Evolutionary conservation across 2,797 vertebrate species (phyloP), one percentile per base, ranked within the genome.

Genomic region (Notolepis coatsorum): DNA sequence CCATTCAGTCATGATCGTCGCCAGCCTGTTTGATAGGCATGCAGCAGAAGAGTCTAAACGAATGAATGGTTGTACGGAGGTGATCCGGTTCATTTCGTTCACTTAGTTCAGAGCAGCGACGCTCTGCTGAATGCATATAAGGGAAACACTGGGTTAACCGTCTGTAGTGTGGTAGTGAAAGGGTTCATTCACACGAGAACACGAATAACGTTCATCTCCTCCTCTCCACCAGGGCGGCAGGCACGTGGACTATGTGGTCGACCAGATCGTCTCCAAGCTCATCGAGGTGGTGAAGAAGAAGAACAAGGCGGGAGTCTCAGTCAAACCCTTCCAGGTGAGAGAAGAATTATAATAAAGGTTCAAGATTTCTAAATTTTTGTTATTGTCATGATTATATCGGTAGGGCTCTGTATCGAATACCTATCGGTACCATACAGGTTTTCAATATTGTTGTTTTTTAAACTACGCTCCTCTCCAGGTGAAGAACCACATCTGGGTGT

Each of bases 221-320:
- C n/a, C n/a, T n/a, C n/a, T n/a, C n/a, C n/a, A n/a, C n/a, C n/a
- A 37, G 35, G 35, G 35, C 10, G 35, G 35, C 35, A 93, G 95
- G 45, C 95, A 96, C 23, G 91, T 95, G 54, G 95, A 96, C 88
- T 96, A 96, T 0, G 94, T 96, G 37, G 95, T 95, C 74, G 95
- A 96, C 89, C 95, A 96, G 82, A 94, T 96, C 67, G 95, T 96
- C 60, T 75, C 93, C 50, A 96, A 96, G 82, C 91, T 96, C 58
- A 96, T 96, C 73, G 95, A 96, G 84, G 95, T 96, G 54, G 95
- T 96, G 61, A 96, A 96, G 89, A 96, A 96, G 87, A 96, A 96
- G 82, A 96, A 96, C 76, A 96, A 96, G 89, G 95, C 95, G 70
- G 95, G 95, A 56, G 95, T 96, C 65, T 93, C 94, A 30, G 95